Evolutionary conservation across 1,140 invertebrate genomes (phyloP), one percentile per base, ranked within the genome.

Genomic region (Drosophila punjabiensis): DNA sequence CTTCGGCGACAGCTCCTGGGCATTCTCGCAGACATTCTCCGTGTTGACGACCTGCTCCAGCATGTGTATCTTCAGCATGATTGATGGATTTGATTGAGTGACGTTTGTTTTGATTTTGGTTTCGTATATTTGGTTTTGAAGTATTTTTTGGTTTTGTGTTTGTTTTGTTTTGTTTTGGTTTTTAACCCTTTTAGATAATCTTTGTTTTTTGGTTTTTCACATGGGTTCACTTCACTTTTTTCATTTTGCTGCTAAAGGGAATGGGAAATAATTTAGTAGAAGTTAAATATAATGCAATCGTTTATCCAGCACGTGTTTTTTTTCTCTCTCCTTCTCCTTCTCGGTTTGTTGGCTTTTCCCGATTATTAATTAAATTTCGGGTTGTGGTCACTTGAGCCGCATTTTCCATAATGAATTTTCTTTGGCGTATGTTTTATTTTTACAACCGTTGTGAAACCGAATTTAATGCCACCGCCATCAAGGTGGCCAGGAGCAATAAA

Each of bases 11-110:
- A 81, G 67, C 65, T 88, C 91, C 63, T 91, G 83, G 48, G 74
- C 67, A 65, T 84, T 92, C 69, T 91, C 91, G 55, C 74, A 81
- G 71, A 76, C 74, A 56, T 59, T 83, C 48, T 92, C 90, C 41
- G 65, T 81, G 52, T 71, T 92, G 70, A 89, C 87, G 53, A 86
- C 87, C 64, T 86, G 91, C 69, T 92, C 91, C 70, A 92, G 71
- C 91, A 92, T 92, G 52, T 92, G 91, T 84, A 92, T 89, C 73
- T 92, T 92, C 56, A 92, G 76, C 91, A 92, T 92, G 74, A 80
- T 78, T 83, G 76, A 58, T 79, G 76, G 67, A 60, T 82, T 84
- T 82, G 80, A 73, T 41, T 71, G 73, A 61, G 48, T 76, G 76
- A 80, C 81, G 81, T 65, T 52, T 60, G 70, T 78, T 78, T 75